These are phyloP conservation scores for Isaurus tuberculatus DNA, from an alignment of 92 coral and sea anemone genomes.

Conservation along the genomic window DNA sequence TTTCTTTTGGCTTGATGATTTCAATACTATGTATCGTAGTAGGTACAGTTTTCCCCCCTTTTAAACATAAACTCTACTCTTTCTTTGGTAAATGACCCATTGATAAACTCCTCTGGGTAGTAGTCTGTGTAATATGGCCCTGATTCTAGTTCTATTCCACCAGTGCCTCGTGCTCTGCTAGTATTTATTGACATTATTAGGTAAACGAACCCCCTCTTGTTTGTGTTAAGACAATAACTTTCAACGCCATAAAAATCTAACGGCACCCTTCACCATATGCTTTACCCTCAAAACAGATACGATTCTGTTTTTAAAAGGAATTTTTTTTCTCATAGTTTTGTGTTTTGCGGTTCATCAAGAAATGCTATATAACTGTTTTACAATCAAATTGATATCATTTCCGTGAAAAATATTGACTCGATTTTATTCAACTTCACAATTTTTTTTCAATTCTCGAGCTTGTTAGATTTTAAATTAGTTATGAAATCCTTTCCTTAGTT, in stretches of 20 bases:
- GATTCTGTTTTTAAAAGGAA: slow-evolving; percentile 9
- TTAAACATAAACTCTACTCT: not conserved
- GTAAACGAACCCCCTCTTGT: slow-evolving; percentile 8
- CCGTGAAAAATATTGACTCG: not conserved
- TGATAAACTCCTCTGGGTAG: slow-evolving; percentile 4
- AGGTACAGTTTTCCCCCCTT: not conserved
- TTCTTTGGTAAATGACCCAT: slow-evolving; percentile 18
- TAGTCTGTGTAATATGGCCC: not conserved
- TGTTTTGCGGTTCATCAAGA: slow-evolving; percentile 12
- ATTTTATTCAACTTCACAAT: not conserved
- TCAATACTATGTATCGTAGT: slow-evolving; percentile 3
- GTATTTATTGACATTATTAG: slow-evolving; percentile 42
- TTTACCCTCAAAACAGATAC: slow-evolving; percentile 1
- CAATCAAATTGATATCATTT: not conserved
- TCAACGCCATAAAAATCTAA: not conserved
- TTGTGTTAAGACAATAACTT: slow-evolving; percentile 29
- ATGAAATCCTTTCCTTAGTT: too few species aligned
- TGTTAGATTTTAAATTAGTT: too few species aligned
- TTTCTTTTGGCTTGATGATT: not conserved
- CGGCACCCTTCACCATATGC: not conserved
- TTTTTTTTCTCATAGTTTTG: not conserved
- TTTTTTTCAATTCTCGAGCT: not conserved
- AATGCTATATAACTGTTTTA: not conserved
- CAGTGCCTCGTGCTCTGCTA: slow-evolving; percentile 39
- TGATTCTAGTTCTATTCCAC: slow-evolving; percentile 7